A percentile compares a stretch with the other conserved stretches of the same genome.
These are phyloP conservation scores for Gadopsis bispinosus DNA, from an alignment of 2,797 vertebrate species.

Conservation along the genomic window DNA sequence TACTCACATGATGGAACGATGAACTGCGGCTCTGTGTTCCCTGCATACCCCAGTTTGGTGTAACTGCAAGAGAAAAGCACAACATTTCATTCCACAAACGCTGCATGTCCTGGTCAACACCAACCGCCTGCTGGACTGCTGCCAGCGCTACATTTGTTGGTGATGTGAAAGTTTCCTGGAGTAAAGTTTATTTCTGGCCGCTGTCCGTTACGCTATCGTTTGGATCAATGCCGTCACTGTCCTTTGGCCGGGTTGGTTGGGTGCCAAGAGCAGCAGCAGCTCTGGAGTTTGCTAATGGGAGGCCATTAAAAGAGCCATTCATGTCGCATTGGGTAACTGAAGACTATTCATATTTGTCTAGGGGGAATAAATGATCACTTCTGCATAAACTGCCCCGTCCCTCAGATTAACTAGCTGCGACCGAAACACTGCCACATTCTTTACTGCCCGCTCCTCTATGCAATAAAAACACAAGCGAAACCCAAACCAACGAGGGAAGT, in stretches of 20 bases:
- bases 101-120: neutral
- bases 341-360: conserved; percentile 51
- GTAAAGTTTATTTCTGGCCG: conserved; percentile 47
- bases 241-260: conserved; percentile 22
- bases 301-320: conserved; percentile 67
- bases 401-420: conserved; percentile 39
- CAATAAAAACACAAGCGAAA: neutral
- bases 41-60: conserved; percentile 97
- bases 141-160: conserved; percentile 13
- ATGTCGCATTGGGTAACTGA: conserved; percentile 48
- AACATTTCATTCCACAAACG: neutral
- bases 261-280: conserved; percentile 60
- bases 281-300: conserved; percentile 55
- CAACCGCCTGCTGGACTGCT: conserved; percentile 7
- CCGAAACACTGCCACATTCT: neutral
- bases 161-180: neutral
- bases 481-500: neutral
- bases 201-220: conserved; percentile 14
- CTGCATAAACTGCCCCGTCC: conserved; percentile 29
- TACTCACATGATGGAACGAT: conserved; percentile 99
- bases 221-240: conserved; percentile 70
- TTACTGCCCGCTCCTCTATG: neutral
- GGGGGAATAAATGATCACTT: neutral
- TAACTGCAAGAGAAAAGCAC: conserved; percentile 87
- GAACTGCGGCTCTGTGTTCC: conserved; percentile 98